A percentile compares a stretch with the other conserved stretches of the same genome.
Evolutionary conservation across 2,113 vertebrate species (phyloP).

Genomic region (Crotalus tigris): DNA sequence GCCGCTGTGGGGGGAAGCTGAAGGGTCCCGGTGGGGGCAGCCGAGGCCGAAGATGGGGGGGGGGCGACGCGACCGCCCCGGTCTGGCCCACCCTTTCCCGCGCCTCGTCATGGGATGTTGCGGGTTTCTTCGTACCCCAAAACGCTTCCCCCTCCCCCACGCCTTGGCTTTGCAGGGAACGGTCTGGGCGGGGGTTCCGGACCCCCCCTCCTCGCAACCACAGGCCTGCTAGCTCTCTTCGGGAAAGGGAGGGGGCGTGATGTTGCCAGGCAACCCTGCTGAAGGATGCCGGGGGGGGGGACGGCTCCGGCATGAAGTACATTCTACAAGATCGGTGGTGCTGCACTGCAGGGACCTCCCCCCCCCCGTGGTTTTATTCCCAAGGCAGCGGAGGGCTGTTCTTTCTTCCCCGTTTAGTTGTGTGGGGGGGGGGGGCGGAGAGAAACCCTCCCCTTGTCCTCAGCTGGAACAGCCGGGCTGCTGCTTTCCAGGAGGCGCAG

Average conservation of each 20-base stretch:
- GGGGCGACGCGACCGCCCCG: background rate
- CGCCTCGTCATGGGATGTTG: background rate
- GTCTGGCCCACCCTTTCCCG: background rate
- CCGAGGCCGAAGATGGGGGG: background rate
- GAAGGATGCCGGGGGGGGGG: background rate
- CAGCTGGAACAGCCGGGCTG: conserved; percentile 22
- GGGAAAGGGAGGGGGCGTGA: background rate
- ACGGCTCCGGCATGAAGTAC: background rate
- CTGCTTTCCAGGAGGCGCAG: background rate
- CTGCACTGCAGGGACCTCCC: background rate
- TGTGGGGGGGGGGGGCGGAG: too few relatives aligned
- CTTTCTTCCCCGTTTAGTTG: background rate
- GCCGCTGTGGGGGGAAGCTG: background rate
- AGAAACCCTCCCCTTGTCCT: conserved; percentile 45
- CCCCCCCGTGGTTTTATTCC: background rate
- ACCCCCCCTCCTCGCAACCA: background rate
- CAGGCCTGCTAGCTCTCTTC: background rate
- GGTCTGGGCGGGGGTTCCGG: background rate
- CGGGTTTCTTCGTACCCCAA: background rate
- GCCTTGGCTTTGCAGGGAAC: background rate
- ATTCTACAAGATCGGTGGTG: background rate
- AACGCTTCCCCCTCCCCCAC: background rate
- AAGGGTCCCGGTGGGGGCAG: background rate
- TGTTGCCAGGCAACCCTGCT: conserved; percentile 16
- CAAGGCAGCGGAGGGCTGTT: background rate